Base-by-base conservation (phyloP, 2,113 vertebrate species). In the Protobothrops mucrosquamatus region DNA sequence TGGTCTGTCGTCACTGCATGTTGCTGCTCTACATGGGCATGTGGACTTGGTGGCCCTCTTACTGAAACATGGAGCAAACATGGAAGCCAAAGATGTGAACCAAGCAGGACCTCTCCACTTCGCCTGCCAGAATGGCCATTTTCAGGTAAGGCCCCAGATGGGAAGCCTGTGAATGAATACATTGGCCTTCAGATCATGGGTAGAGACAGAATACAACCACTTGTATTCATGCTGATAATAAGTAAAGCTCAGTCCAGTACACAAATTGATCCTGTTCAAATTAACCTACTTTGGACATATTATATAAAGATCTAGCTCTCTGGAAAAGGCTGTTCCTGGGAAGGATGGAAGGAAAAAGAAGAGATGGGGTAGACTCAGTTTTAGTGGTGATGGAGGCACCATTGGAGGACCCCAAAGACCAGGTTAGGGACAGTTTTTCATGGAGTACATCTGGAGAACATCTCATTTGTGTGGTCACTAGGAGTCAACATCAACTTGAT, bases 61-160 rank as follows among this genome's bases (percentile, higher is more conserved):
- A 24, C 92, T 98, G 90, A 97, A 97, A 55, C 98, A 98, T 0
- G 99, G 99, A 0, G 99, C 99, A 94, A 96, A 92, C 0, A 87
- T 97, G 11, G 98, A 98, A 11, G 98, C 97, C 64, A 98, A 94
- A 94, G 98, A 98, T 12, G 85, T 94, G 4, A 97, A 97, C 92
- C 98, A 97, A 0, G 98, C 98, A 1, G 98, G 98, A 0, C 98
- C 99, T 0, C 98, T 99, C 1, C 99, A 99, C 95, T 97, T 99
- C 74, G 99, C 99, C 96, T 98, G 98, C 97, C 99, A 98, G 96
- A 98, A 98, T 95, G 98, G 98, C 52, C 99, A 99, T 94, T 61
- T 98, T 3, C 98, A 98, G 98, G 99, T 99, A 93, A 89, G 24
- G 14, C 14, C n/a, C 15, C n/a, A 74, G 34, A 22, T 39, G 69